Evolutionary conservation across 2,888 invertebrate species (phyloP).

Genomic region (Macaria notata): DNA sequence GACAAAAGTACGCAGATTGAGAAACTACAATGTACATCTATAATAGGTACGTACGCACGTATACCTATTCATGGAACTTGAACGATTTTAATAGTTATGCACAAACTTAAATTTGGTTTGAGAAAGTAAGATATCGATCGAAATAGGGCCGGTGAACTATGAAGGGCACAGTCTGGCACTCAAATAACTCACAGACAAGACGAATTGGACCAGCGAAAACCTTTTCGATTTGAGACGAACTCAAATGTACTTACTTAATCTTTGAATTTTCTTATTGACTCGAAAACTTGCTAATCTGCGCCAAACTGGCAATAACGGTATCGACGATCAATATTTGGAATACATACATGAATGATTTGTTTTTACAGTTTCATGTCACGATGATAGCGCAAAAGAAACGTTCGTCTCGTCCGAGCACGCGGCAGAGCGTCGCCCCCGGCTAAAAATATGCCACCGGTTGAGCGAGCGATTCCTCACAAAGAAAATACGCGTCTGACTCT

Average conservation of each 20-base stretch:
- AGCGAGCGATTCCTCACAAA: constrained; percentile 73
- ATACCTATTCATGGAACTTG: no score
- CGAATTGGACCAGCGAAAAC: not conserved
- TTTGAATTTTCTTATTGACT: not conserved
- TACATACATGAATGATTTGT: constrained; percentile 9
- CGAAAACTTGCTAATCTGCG: no score
- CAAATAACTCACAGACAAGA: constrained; percentile 6
- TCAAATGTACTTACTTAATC: not conserved
- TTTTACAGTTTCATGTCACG: constrained; percentile 41
- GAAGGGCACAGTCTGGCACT: constrained; percentile 14
- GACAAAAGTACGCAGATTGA: no score
- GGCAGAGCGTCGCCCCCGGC: constrained; percentile 70
- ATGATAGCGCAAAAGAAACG: constrained; percentile 42
- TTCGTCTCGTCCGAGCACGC: constrained; percentile 27
- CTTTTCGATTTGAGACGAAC: not conserved
- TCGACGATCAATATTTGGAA: constrained; percentile 14
- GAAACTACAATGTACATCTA: no score
- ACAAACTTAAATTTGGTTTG: no score
- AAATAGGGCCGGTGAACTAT: constrained; percentile 2
- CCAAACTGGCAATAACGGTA: not conserved
- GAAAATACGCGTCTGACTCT: constrained; percentile 55
- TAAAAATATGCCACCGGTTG: constrained; percentile 75
- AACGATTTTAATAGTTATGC: no score
- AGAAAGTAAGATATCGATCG: constrained; percentile 5
- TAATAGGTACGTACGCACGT: no score